Evolutionary conservation across 2,888 invertebrate species (phyloP), one percentile per base, ranked within the genome.

Genomic region (Ecdyonurus torrentis): DNA sequence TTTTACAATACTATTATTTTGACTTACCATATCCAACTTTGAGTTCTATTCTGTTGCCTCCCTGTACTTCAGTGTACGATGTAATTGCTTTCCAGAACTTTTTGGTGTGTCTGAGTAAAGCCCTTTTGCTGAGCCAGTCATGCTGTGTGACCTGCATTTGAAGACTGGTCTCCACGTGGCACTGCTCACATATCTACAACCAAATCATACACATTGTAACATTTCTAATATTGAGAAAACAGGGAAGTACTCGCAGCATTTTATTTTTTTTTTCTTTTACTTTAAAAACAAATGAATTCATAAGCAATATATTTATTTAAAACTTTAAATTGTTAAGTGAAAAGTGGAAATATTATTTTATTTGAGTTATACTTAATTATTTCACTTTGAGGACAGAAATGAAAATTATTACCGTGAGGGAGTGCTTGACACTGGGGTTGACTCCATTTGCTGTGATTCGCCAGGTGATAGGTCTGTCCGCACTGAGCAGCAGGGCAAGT

Each of bases 21-120:
- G 3, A 25, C 53, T 63, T 23, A 63, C 63, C 63, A 63, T 61
- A 63, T 18, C 66, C 67, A 50, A 69, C 65, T 63, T 65, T 67
- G 55, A 69, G 63, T 23, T 64, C 64, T 20, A 69, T 62, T 19
- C 65, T 64, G 65, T 68, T 69, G 58, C 68, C 68, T 18, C 65
- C 66, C 37, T 65, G 61, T 55, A 69, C 66, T 64, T 68, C 67
- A 20, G 67, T 66, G 59, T 66, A 69, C 20, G 69, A 69, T 15
- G 69, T 67, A n/a, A 69, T 52, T 20, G 65, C 63, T 50, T 66
- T 65, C 65, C 64, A 69, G 23, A 66, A 63, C 23, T 66, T 64
- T 24, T 65, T 63, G 37, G 66, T 64, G 64, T 66, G 67, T 52
- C 66, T 64, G 64, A 66, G 63, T 50, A 69, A 52, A 2, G 65